Percentiles rank a stretch among this genome's conserved stretches.
These are phyloP conservation scores for Mythimna vitellina DNA, from an alignment of 2,888 invertebrate genomes.

Conservation along the genomic window DNA sequence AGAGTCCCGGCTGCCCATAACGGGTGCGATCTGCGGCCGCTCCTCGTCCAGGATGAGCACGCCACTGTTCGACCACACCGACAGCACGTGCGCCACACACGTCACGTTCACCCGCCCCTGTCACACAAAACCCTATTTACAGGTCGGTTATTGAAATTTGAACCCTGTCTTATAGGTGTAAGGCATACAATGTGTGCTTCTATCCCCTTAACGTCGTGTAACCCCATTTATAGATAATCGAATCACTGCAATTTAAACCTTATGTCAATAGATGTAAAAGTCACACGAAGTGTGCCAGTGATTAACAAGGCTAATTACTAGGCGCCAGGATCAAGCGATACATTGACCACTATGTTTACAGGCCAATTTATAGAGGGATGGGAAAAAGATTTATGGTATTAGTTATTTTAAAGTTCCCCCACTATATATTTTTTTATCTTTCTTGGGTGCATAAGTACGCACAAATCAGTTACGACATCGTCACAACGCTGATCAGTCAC, in stretches of 20 bases:
- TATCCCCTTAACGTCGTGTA: slow-evolving; percentile 12
- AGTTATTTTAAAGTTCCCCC: too few species aligned
- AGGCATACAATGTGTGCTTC: slow-evolving; percentile 10
- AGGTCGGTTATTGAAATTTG: slow-evolving; percentile 11
- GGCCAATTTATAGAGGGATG: slow-evolving; percentile 1
- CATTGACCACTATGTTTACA: neutral
- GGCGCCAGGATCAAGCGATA: slow-evolving; percentile 5
- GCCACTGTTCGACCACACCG: slow-evolving; percentile 90
- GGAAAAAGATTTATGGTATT: too few species aligned
- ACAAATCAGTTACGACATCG: too few species aligned
- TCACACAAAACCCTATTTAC: slow-evolving; percentile 43
- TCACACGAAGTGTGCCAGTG: slow-evolving; percentile 8
- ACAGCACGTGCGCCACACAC: slow-evolving; percentile 91
- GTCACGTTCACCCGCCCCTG: slow-evolving; percentile 91
- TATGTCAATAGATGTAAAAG: slow-evolving; percentile 5
- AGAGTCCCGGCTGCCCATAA: slow-evolving; percentile 92
- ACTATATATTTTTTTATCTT: neutral
- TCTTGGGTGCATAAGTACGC: neutral
- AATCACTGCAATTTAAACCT: neutral
- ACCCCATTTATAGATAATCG: slow-evolving; percentile 14
- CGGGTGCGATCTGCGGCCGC: slow-evolving; percentile 92
- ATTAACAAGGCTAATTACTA: slow-evolving; percentile 45
- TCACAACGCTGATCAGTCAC: neutral
- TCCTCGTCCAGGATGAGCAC: slow-evolving; percentile 91
- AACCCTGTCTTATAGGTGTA: neutral